Base-by-base conservation (phyloP, 2,888 invertebrate genomes). In the Lysandra bellargus region DNA sequence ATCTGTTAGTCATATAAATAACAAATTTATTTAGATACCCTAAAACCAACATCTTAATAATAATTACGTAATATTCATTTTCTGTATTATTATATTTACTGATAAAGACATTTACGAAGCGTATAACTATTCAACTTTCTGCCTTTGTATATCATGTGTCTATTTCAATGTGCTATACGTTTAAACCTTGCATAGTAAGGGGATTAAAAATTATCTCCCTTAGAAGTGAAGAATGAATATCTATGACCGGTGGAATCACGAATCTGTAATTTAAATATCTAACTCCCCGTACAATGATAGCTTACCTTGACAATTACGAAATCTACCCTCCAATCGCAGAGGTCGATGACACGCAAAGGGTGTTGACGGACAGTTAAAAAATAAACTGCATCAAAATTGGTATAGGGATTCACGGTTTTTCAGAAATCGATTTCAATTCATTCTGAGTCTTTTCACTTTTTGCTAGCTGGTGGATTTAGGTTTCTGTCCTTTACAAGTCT, bases 291-390 rank as follows among this genome's bases (percentile, higher is more conserved):
- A 37, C 44, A 1, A 33, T 33, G 74, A 74, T 74, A 44, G 74
- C 40, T 44, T 53, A 76, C 53, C 53, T 76, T 57, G 76, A 53
- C 53, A 76, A 76, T 76, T 76, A 76, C 76, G 53, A 76, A 30
- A 53, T 76, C 53, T 76, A 76, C 53, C 76, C 76, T 76, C 33
- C 49, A 76, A 76, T 76, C 76, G 57, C 57, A 53, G 57, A 76
- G 53, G 76, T 30, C 76, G 57, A 76, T 76, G 76, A 76, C 76
- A 76, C 44, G 53, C 53, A 14, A 53, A 14, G 76, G 30, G 76
- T 53, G 49, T 76, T 76, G 76, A 76, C 30, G 53, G 74, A 74
- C 74, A 44, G 73, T 73, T 73, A 73, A 53, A 76, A 76, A 76
- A 76, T 76, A 76, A 74, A 53, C 76, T 76, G 57, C 33, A 76